A percentile compares a stretch with the other conserved stretches of the same genome.
Evolutionary conservation across 2,797 vertebrate species (phyloP).

Genomic region (Pampus argenteus): DNA sequence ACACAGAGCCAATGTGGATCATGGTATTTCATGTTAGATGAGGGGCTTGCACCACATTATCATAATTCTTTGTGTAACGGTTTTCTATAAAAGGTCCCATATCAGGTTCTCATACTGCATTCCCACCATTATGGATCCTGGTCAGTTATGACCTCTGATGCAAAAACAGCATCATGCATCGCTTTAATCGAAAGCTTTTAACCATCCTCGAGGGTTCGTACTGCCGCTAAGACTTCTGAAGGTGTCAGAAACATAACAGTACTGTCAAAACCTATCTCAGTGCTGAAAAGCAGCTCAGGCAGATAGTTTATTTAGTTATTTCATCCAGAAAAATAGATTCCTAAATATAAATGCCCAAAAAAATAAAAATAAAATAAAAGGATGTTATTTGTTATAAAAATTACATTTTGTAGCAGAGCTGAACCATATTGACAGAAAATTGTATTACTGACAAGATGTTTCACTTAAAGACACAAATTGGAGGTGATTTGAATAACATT

Average conservation of each 20-base stretch:
- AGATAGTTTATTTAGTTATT: not conserved
- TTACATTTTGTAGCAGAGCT: conserved; percentile 16
- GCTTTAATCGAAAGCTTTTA: conserved; percentile 15
- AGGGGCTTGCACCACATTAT: not conserved
- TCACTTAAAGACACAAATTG: not conserved
- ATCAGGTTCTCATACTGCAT: conserved; percentile 22
- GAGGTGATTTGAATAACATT: not conserved
- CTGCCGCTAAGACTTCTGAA: not conserved
- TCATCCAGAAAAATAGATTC: conserved; percentile 9
- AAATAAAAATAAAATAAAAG: no score
- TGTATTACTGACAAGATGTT: not conserved
- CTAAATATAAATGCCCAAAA: no score
- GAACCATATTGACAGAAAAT: conserved; percentile 24
- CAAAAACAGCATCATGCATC: not conserved
- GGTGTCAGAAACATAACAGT: not conserved
- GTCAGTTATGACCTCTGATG: not conserved
- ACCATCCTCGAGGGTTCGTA: not conserved
- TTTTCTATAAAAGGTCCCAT: not conserved
- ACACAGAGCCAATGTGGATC: conserved; percentile 10
- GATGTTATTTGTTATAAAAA: conserved; percentile 40
- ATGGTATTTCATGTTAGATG: conserved; percentile 19
- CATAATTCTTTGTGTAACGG: not conserved
- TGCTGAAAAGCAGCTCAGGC: not conserved
- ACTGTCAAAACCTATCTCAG: not conserved
- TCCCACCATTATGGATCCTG: not conserved